phyloP scores from a whole-genome alignment of 2,113 vertebrate genomes.

The Lophochroa leadbeateri region DNA sequence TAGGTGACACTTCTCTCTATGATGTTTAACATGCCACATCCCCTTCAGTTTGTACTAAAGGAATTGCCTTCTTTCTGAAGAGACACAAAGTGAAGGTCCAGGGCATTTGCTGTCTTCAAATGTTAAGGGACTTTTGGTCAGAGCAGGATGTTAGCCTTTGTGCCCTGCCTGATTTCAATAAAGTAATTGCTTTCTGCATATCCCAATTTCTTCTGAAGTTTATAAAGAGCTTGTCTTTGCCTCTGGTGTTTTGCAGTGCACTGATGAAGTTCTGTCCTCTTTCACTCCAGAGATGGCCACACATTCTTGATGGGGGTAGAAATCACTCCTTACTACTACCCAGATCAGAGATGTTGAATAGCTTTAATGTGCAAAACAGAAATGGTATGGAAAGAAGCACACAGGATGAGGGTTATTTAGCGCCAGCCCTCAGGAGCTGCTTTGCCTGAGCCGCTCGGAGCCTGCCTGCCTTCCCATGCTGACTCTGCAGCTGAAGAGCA shows the following conservation, averaged over 20 bases:
- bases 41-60: neutral
- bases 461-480: neutral
- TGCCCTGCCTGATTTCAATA: constrained; percentile 1
- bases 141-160: constrained; percentile 15
- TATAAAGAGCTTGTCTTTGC: constrained; percentile 35
- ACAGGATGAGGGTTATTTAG: neutral
- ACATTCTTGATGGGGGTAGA: neutral
- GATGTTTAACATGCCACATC: neutral
- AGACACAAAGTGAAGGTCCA: neutral
- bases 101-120: neutral
- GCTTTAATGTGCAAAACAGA: neutral
- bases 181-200: constrained; percentile 42
- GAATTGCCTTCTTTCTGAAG: neutral
- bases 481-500: neutral
- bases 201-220: constrained; percentile 1
- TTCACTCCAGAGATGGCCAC: neutral
- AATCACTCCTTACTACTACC: neutral
- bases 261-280: constrained; percentile 18
- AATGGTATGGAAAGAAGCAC: neutral
- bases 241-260: neutral
- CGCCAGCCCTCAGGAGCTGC: neutral
- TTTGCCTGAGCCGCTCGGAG: neutral
- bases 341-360: fast-evolving
- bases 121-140: neutral
- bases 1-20: neutral